A percentile compares a stretch with the other conserved stretches of the same genome.
Conservation (phyloP, 2,113 vertebrate genomes). For the Ceyx margarethae region DNA sequence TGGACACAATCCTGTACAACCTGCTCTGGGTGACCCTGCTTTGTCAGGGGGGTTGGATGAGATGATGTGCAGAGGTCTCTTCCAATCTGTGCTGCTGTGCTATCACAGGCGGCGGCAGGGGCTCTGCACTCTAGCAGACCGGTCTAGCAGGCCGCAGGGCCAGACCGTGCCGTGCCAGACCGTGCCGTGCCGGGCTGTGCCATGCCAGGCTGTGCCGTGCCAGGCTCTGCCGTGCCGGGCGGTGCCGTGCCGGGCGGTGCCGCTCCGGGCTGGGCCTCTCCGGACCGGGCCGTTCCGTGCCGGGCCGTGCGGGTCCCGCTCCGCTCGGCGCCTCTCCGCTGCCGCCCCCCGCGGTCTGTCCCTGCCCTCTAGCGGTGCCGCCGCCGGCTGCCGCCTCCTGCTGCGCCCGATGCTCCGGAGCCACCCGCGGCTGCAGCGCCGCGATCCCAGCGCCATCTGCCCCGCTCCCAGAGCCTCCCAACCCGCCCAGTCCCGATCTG, state of each 20-base stretch:
- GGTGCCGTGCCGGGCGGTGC: neutral
- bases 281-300: neutral
- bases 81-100: neutral
- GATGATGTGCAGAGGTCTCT: neutral
- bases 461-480: neutral
- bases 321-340: neutral
- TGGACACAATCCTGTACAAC: neutral
- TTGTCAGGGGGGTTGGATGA: neutral
- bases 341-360: neutral
- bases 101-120: neutral
- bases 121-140: neutral
- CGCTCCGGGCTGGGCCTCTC: neutral
- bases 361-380: constrained; percentile 39
- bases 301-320: neutral
- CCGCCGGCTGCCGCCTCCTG: neutral
- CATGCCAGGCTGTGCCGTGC: too few relatives aligned
- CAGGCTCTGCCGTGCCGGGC: too few relatives aligned
- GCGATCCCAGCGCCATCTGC: neutral
- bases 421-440: neutral
- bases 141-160: neutral
- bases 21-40: neutral
- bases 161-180: accelerated
- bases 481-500: too few relatives aligned
- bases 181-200: neutral
- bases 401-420: neutral